phyloP scores from a whole-genome alignment of 2,113 vertebrate species.

The Silurus glanis region DNA sequence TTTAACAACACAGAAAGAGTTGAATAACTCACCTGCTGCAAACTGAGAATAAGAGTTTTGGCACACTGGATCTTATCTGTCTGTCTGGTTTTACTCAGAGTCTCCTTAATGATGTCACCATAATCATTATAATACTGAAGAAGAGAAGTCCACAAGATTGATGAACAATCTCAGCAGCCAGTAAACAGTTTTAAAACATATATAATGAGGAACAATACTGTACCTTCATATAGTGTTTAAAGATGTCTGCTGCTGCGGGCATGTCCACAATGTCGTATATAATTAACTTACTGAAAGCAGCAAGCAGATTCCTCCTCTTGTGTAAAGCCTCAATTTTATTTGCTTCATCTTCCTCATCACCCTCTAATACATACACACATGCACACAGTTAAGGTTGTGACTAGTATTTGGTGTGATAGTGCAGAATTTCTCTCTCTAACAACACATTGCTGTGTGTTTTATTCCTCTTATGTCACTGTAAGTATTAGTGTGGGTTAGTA shows the following conservation, averaged over 20 bases:
- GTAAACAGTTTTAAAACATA: not conserved
- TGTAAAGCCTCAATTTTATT: constrained; percentile 99
- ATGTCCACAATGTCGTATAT: constrained; percentile 99
- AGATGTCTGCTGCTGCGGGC: constrained; percentile 98
- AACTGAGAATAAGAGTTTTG: constrained; percentile 98
- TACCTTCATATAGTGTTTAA: constrained; percentile 99
- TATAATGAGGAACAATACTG: not conserved
- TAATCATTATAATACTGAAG: constrained; percentile 97
- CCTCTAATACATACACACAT: constrained; percentile 73
- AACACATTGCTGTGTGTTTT: not conserved
- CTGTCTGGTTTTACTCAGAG: constrained; percentile 96
- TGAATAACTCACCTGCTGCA: constrained; percentile 86
- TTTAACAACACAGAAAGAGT: not conserved
- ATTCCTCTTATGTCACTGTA: not conserved
- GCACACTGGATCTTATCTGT: constrained; percentile 99
- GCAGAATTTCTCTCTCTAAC: not conserved
- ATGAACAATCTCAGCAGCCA: not conserved
- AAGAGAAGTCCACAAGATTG: constrained; percentile 22
- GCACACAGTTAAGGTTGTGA: not conserved
- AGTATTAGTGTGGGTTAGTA: not conserved
- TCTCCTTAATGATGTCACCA: constrained; percentile 99
- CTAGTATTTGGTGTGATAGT: no score
- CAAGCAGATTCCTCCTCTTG: constrained; percentile 96
- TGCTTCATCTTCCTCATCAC: constrained; percentile 98
- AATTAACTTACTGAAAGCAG: constrained; percentile 97